A percentile compares a stretch with the other conserved stretches of the same genome.
phyloP scores from a whole-genome alignment of 2,888 invertebrate genomes.

The Papilio elwesi region DNA sequence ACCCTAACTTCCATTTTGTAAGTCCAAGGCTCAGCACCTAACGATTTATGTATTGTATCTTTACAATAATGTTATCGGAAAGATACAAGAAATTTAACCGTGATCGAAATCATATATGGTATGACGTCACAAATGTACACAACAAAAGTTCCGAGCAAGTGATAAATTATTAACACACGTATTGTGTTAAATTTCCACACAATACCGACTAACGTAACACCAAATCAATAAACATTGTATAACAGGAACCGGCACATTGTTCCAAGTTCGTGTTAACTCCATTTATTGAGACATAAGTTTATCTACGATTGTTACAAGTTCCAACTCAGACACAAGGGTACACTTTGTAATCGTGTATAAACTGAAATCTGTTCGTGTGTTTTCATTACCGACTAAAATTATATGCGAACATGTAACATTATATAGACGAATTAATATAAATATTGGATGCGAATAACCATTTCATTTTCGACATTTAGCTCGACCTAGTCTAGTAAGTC shows the following conservation, averaged over 20 bases:
- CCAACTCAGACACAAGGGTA: conserved; percentile 8
- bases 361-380: background rate
- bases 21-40: no score
- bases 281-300: conserved; percentile 19
- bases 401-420: background rate
- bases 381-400: background rate
- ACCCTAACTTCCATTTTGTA: no score
- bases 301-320: conserved; percentile 15
- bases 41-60: no score
- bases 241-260: conserved; percentile 15
- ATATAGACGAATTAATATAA: no score
- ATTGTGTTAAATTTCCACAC: background rate
- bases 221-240: conserved; percentile 17
- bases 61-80: background rate
- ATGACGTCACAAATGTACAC: background rate
- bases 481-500: no score
- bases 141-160: background rate
- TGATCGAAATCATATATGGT: background rate
- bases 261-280: conserved; percentile 11
- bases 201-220: background rate
- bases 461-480: no score
- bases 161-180: background rate
- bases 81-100: background rate
- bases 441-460: no score
- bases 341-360: conserved; percentile 7